Conservation (phyloP, 2,888 invertebrate species). For the Halictus ligatus region DNA sequence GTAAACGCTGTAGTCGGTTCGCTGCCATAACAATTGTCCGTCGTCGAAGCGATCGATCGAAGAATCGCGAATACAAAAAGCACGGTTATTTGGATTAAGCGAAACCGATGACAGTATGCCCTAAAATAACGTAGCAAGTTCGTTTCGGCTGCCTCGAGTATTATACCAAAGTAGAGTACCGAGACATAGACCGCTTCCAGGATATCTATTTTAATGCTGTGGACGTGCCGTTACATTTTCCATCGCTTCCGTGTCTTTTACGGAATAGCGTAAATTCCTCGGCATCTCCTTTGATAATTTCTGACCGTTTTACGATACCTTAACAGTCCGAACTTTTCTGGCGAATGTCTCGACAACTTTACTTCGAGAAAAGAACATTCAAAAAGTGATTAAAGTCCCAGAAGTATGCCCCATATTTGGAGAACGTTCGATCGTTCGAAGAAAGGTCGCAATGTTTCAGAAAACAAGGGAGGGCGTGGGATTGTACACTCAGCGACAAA, state of each 20-base stretch:
- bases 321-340: too few species aligned
- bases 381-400: too few species aligned
- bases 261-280: neutral
- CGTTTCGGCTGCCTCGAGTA: constrained; percentile 56
- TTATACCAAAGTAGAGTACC: constrained; percentile 45
- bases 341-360: too few species aligned
- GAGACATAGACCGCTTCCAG: constrained; percentile 61
- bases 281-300: neutral
- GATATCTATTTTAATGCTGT: constrained; percentile 75
- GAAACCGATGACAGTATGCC: constrained; percentile 71
- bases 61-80: constrained; percentile 48
- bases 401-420: too few species aligned
- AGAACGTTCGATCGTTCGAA: neutral
- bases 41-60: constrained; percentile 39
- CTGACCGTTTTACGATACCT: too few species aligned
- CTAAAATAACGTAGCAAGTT: constrained; percentile 72
- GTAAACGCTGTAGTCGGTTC: neutral
- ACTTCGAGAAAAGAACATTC: too few species aligned
- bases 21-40: neutral
- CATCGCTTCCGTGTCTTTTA: constrained; percentile 55
- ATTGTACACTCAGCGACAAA: too few species aligned
- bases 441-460: neutral
- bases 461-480: neutral
- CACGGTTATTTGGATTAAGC: constrained; percentile 56
- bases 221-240: constrained; percentile 71